Evolutionary conservation across 2,113 vertebrate genomes (phyloP).

Genomic region (Xyrauchen texanus): DNA sequence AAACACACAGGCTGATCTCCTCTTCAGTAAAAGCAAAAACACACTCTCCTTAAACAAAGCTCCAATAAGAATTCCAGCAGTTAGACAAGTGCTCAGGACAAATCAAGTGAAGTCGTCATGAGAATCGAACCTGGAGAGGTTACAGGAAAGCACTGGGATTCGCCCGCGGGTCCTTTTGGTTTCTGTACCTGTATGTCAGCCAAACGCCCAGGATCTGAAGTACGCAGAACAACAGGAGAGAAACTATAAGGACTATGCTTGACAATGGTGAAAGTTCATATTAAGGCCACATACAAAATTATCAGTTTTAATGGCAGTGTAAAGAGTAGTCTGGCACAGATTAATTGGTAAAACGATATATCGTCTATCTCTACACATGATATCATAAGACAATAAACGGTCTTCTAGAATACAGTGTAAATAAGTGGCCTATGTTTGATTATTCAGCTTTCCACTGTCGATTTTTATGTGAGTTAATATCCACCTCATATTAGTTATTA

Average conservation of each 20-base stretch:
- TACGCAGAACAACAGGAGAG: not conserved
- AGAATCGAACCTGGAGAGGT: constrained; percentile 12
- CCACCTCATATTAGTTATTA: no score
- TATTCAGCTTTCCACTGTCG: no score
- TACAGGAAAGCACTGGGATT: constrained; percentile 95
- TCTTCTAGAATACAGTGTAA: no score
- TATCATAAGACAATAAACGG: no score
- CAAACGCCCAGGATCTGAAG: constrained; percentile 94
- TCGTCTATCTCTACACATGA: no score
- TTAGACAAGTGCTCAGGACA: constrained; percentile 20
- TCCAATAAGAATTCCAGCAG: constrained; percentile 24
- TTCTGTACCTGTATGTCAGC: constrained; percentile 92
- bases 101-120: constrained; percentile 12
- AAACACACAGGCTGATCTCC: constrained; percentile 38
- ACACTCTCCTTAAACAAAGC: constrained; percentile 40
- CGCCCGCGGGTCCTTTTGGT: constrained; percentile 90
- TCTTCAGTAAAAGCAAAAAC: constrained; percentile 32
- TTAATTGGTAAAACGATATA: no score
- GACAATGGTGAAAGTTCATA: not conserved
- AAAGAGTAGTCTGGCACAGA: no score
- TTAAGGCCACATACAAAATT: no score
- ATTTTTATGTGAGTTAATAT: no score
- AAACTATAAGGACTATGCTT: not conserved
- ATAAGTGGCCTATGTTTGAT: no score
- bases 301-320: no score